phyloP scores from a whole-genome alignment of 2,888 invertebrate species.

The Dichetophora obliterata region DNA sequence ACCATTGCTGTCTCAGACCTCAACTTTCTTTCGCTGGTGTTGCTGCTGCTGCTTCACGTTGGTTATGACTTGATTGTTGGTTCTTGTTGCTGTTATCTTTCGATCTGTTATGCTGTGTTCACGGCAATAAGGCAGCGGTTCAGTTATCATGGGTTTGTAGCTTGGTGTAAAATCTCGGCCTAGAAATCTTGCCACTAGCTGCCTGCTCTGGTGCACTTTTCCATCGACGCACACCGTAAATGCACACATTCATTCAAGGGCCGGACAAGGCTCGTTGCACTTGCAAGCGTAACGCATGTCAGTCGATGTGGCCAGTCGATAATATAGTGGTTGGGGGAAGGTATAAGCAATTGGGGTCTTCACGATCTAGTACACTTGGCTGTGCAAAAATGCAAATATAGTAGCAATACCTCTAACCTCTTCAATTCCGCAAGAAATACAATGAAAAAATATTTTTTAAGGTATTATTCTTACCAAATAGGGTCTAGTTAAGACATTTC shows the following conservation, averaged over 20 bases:
- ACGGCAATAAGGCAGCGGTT: neutral
- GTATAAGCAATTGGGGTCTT: too few species aligned
- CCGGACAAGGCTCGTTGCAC: neutral
- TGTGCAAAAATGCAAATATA: too few species aligned
- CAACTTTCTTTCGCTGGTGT: neutral
- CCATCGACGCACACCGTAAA: neutral
- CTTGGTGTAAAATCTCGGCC: conserved; percentile 6
- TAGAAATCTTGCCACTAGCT: conserved; percentile 13
- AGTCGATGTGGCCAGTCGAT: neutral
- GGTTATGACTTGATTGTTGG: neutral
- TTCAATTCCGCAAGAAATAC: too few species aligned
- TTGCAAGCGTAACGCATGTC: neutral
- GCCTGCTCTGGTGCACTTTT: conserved; percentile 7
- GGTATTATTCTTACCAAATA: too few species aligned
- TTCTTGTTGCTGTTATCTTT: conserved; percentile 12
- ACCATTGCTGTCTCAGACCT: neutral
- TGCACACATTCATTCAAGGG: neutral
- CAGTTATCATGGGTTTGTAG: neutral
- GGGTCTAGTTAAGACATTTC: too few species aligned
- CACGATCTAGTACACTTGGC: too few species aligned
- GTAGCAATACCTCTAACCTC: too few species aligned
- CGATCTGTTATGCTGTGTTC: conserved; percentile 12
- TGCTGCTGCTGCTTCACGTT: neutral
- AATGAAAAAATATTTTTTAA: too few species aligned
- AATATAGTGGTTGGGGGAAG: too few species aligned